Percentiles rank a stretch among this genome's conserved stretches.
These are phyloP conservation scores for Potamarius usumacintae DNA, from an alignment of 2,113 vertebrate genomes.

Conservation along the genomic window DNA sequence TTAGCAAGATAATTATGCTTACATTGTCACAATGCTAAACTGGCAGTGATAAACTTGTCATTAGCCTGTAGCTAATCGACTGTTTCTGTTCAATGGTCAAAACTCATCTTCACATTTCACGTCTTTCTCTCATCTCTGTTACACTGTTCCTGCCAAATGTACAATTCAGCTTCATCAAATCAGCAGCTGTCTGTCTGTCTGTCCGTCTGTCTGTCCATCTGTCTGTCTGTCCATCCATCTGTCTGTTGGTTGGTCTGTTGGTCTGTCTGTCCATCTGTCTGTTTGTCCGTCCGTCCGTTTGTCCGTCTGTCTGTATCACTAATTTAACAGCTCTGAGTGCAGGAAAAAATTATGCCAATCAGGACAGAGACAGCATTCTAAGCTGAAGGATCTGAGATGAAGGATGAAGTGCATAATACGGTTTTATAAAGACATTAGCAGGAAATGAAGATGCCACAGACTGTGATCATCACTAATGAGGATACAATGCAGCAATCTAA, in stretches of 20 bases:
- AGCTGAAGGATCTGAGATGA: slow-evolving; percentile 11
- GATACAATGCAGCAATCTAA: background rate
- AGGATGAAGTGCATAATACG: background rate
- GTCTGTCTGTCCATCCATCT: too few relatives aligned
- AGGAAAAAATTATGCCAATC: too few relatives aligned
- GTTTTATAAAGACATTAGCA: slow-evolving; percentile 2
- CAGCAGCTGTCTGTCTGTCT: background rate
- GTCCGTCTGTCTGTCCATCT: too few relatives aligned
- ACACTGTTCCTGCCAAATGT: background rate
- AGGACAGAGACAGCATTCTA: too few relatives aligned
- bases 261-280: too few relatives aligned
- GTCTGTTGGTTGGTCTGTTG: too few relatives aligned
- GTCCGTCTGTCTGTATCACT: background rate
- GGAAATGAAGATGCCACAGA: background rate
- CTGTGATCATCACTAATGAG: background rate
- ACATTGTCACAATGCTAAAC: background rate
- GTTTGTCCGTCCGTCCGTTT: too few relatives aligned
- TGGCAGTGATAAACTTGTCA: background rate
- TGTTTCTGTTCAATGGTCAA: background rate
- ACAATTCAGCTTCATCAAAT: background rate
- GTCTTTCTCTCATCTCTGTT: background rate
- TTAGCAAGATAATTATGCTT: background rate
- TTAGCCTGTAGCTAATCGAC: background rate
- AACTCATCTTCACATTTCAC: background rate
- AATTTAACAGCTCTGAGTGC: background rate